Percentiles rank a stretch among this genome's conserved stretches.
Conservation (phyloP, 2,113 vertebrate species). For the Tetrax tetrax region DNA sequence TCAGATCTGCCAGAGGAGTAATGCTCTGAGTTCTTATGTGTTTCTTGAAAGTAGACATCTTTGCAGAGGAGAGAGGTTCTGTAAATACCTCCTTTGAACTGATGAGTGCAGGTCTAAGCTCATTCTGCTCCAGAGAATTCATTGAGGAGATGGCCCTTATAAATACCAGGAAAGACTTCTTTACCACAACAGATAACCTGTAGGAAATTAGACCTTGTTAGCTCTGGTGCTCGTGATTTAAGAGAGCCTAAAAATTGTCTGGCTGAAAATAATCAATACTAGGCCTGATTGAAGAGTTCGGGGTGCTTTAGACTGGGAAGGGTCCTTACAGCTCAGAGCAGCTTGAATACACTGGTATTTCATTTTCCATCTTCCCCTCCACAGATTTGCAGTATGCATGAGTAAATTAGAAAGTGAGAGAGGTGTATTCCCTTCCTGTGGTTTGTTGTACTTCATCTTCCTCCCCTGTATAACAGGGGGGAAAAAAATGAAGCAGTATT, state of each 20-base stretch:
- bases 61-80: neutral
- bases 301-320: neutral
- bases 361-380: neutral
- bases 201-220: neutral
- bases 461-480: neutral
- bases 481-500: neutral
- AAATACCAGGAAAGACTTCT: neutral
- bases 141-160: neutral
- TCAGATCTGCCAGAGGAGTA: neutral
- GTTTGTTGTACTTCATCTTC: neutral
- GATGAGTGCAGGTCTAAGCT: neutral
- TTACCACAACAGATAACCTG: neutral
- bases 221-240: neutral
- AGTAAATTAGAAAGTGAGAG: neutral
- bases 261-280: neutral
- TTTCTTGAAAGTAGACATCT: neutral
- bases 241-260: neutral
- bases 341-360: neutral
- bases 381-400: neutral
- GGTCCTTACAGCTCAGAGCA: neutral
- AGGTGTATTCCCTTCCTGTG: neutral
- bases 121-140: neutral
- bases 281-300: neutral
- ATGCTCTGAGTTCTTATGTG: fast-evolving
- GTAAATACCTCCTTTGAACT: neutral